Evolutionary conservation across 2,888 invertebrate genomes (phyloP).

Genomic region (Lithophane ornitopus): DNA sequence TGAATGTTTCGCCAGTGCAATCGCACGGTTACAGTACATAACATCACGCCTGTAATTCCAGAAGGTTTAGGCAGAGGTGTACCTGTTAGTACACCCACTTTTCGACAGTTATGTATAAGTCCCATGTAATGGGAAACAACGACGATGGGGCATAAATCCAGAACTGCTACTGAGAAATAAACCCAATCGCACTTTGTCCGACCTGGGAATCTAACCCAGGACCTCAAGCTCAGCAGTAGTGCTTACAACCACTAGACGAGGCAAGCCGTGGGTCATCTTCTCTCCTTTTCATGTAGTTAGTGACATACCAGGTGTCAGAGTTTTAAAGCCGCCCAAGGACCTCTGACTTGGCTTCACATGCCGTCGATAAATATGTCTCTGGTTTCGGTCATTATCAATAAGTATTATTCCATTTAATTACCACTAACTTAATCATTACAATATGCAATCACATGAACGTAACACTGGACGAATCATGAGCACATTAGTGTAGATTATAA

Average conservation of each 20-base stretch:
- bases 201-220: not conserved
- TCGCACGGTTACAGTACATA: not conserved
- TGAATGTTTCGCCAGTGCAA: no score
- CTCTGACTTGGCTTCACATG: no score
- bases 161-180: not conserved
- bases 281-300: no score
- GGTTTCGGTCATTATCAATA: slow-evolving; percentile 19
- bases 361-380: no score
- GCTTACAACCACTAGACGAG: not conserved
- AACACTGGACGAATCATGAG: slow-evolving; percentile 2
- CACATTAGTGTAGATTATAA: not conserved
- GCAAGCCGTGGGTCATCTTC: no score
- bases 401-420: slow-evolving; percentile 23
- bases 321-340: no score
- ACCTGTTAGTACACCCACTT: not conserved
- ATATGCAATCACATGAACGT: slow-evolving; percentile 26
- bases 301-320: no score
- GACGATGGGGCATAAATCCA: not conserved
- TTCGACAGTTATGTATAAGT: not conserved
- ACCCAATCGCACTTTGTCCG: not conserved
- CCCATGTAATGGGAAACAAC: not conserved
- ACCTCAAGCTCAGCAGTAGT: not conserved
- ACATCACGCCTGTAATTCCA: not conserved
- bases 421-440: slow-evolving; percentile 5
- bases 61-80: not conserved